Conservation (phyloP, 2,113 vertebrate species). For the Carollia perspicillata region DNA sequence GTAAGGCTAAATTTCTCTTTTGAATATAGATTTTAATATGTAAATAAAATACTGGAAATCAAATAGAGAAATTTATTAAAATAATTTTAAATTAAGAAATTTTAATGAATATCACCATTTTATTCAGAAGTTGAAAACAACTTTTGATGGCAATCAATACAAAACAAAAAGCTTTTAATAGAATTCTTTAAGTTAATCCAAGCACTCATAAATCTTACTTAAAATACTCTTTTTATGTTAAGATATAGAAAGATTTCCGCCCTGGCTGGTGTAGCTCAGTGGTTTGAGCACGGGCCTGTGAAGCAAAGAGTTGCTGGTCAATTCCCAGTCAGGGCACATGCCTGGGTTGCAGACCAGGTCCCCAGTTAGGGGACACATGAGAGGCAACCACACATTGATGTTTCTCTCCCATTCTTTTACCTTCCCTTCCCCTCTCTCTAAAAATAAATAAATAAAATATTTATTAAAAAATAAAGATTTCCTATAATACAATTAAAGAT, state of each 20-base stretch:
- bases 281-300: too few relatives aligned
- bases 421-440: too few relatives aligned
- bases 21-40: background rate
- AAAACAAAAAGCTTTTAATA: background rate
- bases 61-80: background rate
- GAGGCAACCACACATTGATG: too few relatives aligned
- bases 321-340: too few relatives aligned
- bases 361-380: too few relatives aligned
- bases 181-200: background rate
- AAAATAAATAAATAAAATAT: too few relatives aligned
- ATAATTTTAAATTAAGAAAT: background rate
- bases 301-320: too few relatives aligned
- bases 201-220: background rate
- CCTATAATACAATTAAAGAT: background rate
- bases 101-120: background rate
- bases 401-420: too few relatives aligned
- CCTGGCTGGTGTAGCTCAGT: too few relatives aligned
- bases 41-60: background rate
- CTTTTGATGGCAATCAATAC: background rate
- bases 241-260: background rate
- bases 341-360: too few relatives aligned
- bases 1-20: background rate
- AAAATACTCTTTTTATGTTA: background rate
- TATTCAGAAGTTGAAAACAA: background rate
- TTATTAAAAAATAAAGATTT: too few relatives aligned